Conservation (phyloP, 2,113 vertebrate species). For the Lota lota region DNA sequence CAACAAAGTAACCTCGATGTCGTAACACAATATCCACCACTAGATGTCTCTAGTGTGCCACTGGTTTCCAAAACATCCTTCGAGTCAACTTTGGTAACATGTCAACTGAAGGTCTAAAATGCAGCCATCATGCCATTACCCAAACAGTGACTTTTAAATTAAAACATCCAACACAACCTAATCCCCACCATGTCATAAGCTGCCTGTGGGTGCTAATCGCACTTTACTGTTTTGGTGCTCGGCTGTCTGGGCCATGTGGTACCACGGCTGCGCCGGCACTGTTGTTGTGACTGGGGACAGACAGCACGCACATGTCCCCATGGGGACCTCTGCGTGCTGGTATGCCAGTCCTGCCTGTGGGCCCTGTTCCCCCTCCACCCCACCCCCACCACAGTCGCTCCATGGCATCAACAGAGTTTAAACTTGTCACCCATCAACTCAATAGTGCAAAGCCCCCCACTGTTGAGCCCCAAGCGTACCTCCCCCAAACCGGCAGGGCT, state of each 20-base stretch:
- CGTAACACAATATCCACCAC: no score
- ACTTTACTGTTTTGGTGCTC: slow-evolving; percentile 15
- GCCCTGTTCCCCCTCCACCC: background rate
- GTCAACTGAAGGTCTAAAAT: no score
- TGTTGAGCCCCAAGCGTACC: slow-evolving; percentile 22
- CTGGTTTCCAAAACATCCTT: no score
- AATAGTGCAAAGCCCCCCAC: slow-evolving; percentile 23
- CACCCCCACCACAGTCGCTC: slow-evolving; percentile 22
- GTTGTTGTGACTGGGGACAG: slow-evolving; percentile 46
- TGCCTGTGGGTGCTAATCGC: background rate
- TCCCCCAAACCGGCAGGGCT: slow-evolving; percentile 12
- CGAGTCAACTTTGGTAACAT: no score
- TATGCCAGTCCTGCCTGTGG: slow-evolving; percentile 22
- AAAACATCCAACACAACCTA: no score
- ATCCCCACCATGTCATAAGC: background rate
- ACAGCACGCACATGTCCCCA: slow-evolving; percentile 38
- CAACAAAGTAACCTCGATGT: no score
- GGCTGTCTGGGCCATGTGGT: background rate
- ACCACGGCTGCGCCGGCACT: background rate
- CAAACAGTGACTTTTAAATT: no score
- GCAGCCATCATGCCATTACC: no score
- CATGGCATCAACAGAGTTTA: slow-evolving; percentile 32
- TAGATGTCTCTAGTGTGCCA: no score
- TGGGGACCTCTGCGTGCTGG: slow-evolving; percentile 29
- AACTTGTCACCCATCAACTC: slow-evolving; percentile 37